These are phyloP conservation scores for Caenorhabditis doughertyi DNA, from an alignment of 2,888 invertebrate species.

Conservation along the genomic window DNA sequence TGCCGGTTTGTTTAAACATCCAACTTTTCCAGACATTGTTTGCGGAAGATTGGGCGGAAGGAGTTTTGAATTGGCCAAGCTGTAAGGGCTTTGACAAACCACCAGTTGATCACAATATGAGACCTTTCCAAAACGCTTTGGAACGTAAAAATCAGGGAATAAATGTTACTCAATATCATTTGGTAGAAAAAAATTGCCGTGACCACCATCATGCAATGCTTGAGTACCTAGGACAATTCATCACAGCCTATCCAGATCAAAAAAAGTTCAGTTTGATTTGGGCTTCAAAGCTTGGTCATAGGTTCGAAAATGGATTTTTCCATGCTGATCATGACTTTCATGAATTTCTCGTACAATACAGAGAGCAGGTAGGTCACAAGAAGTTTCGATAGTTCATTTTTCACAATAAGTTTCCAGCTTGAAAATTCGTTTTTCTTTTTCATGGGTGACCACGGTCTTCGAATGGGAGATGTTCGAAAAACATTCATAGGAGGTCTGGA, in stretches of 20 bases:
- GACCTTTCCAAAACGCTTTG: constrained; percentile 67
- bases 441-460: constrained; percentile 74
- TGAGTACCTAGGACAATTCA: constrained; percentile 70
- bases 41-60: constrained; percentile 75
- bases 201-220: constrained; percentile 68
- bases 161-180: constrained; percentile 48
- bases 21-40: constrained; percentile 59
- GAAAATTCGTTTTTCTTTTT: constrained; percentile 72
- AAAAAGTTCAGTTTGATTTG: constrained; percentile 73
- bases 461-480: constrained; percentile 66
- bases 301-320: constrained; percentile 66
- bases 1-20: background rate
- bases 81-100: constrained; percentile 72
- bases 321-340: constrained; percentile 71
- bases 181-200: constrained; percentile 52
- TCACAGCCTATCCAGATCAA: constrained; percentile 68
- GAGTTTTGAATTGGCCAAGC: constrained; percentile 72
- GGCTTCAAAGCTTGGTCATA: constrained; percentile 70
- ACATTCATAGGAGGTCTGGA: constrained; percentile 69
- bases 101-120: constrained; percentile 74
- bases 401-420: constrained; percentile 70
- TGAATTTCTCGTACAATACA: constrained; percentile 65
- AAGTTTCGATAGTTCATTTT: background rate
- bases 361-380: constrained; percentile 54
- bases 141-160: constrained; percentile 47